Conservation (phyloP, 2,113 vertebrate species). For the Hydropotes inermis region DNA sequence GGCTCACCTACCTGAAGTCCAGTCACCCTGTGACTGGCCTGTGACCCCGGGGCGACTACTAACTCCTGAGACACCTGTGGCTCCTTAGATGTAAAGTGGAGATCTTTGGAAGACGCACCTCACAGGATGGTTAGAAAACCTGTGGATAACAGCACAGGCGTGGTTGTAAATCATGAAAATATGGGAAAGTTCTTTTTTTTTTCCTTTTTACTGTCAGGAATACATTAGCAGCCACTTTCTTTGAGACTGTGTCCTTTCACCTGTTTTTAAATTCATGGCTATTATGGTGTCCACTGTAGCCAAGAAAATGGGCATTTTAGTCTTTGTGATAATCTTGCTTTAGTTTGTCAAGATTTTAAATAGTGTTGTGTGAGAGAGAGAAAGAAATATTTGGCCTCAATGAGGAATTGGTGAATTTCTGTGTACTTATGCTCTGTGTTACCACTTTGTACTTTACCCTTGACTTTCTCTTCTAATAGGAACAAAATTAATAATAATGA, state of each 20-base stretch:
- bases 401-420: not conserved
- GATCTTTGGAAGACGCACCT: not conserved
- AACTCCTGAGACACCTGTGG: accelerated
- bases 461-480: not conserved
- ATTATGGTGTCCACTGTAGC: not conserved
- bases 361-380: not conserved
- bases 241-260: not conserved
- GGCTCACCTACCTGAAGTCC: not conserved
- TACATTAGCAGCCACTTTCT: not conserved
- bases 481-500: not conserved
- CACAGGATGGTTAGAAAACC: not conserved
- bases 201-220: not conserved
- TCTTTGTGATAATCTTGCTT: not conserved
- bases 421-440: not conserved
- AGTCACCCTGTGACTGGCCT: not conserved
- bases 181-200: not conserved
- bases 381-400: not conserved
- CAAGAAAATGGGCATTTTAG: not conserved
- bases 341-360: not conserved
- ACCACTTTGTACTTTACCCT: not conserved
- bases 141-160: no score
- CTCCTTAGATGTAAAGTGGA: not conserved
- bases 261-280: not conserved
- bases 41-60: no score
- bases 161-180: not conserved